Percentiles rank a stretch among this genome's conserved stretches.
Evolutionary conservation across 2,797 vertebrate species (phyloP).

Genomic region (Champsocephalus esox): DNA sequence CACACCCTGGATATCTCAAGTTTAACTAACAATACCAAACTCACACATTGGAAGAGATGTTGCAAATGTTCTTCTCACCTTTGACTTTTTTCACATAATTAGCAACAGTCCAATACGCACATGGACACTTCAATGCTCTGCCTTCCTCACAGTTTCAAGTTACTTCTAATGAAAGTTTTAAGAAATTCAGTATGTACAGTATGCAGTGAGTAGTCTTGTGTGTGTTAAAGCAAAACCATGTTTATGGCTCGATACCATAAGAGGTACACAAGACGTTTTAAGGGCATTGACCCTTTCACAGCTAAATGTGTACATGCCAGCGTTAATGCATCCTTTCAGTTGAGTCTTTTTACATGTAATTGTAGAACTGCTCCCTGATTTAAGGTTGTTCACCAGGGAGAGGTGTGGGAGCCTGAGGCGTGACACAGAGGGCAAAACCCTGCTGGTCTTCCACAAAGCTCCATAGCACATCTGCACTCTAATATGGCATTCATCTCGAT

Average conservation of each 20-base stretch:
- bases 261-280: not conserved
- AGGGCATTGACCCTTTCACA: not conserved
- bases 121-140: not conserved
- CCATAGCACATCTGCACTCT: slow-evolving; percentile 58
- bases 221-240: not conserved
- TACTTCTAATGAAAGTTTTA: not conserved
- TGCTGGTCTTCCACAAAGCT: slow-evolving; percentile 52
- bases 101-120: slow-evolving; percentile 13
- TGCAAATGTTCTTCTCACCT: not conserved
- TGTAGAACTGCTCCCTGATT: not conserved
- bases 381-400: not conserved
- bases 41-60: slow-evolving; percentile 4
- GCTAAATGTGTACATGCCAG: not conserved
- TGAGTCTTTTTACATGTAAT: not conserved
- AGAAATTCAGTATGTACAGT: not conserved
- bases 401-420: slow-evolving; percentile 10
- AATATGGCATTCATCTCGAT: slow-evolving; percentile 41
- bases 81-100: slow-evolving; percentile 26
- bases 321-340: not conserved
- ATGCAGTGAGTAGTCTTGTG: not conserved
- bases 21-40: not conserved
- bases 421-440: slow-evolving; percentile 37
- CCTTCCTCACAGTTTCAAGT: not conserved
- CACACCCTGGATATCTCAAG: not conserved
- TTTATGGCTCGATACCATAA: not conserved